Evolutionary conservation across 1,140 invertebrate species (phyloP).

Genomic region (Ridgeia piscesae): DNA sequence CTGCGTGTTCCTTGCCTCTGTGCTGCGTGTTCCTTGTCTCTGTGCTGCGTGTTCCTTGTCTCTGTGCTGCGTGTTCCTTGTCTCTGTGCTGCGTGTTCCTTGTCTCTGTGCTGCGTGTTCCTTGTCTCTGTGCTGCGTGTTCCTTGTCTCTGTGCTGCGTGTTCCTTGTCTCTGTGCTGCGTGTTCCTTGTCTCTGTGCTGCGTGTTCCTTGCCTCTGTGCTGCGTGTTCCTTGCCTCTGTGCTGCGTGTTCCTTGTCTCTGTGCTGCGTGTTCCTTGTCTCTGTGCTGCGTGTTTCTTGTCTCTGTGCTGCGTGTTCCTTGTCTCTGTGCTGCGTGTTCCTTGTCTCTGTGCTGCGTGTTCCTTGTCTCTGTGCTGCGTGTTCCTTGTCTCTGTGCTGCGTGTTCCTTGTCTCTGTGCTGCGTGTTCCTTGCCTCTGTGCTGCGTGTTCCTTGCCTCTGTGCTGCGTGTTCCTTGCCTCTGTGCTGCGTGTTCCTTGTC

Average conservation of each 20-base stretch:
- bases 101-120: background rate
- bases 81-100: background rate
- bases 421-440: no score
- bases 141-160: background rate
- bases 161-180: background rate
- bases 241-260: no score
- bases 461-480: background rate
- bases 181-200: background rate
- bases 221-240: background rate
- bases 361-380: background rate
- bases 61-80: no score
- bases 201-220: background rate
- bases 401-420: background rate
- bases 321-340: background rate
- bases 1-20: background rate
- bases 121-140: background rate
- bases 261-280: background rate
- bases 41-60: background rate
- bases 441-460: background rate
- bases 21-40: no score
- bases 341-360: background rate
- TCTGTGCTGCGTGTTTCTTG: background rate
- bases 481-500: no score
- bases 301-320: background rate
- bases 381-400: background rate